phyloP scores from a whole-genome alignment of 2,797 vertebrate genomes.

The Poeciliopsis paucimaculata region DNA sequence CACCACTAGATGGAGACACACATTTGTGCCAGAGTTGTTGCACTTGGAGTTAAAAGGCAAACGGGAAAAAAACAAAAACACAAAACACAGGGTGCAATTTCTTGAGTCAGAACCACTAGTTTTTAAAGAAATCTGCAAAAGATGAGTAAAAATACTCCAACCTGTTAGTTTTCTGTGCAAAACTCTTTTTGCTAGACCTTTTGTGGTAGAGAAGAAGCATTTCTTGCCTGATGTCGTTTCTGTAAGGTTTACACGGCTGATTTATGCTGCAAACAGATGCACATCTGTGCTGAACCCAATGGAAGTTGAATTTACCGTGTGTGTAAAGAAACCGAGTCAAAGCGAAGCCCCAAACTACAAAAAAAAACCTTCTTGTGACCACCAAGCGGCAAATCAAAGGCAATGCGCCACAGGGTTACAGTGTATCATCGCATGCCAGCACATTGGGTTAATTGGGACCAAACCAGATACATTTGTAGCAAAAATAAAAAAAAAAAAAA shows the following conservation, averaged over 20 bases:
- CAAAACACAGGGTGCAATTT: slow-evolving; percentile 1
- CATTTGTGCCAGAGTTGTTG: neutral
- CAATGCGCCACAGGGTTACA: slow-evolving; percentile 46
- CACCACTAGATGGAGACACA: slow-evolving; percentile 67
- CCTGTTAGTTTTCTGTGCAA: neutral
- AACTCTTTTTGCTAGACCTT: neutral
- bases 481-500: neutral
- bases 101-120: neutral
- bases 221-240: neutral
- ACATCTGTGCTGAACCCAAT: slow-evolving; percentile 20
- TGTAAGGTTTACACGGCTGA: slow-evolving; percentile 16
- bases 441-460: slow-evolving; percentile 74
- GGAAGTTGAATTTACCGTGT: slow-evolving; percentile 30
- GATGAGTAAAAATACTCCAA: neutral
- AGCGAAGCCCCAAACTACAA: slow-evolving; percentile 53
- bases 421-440: slow-evolving; percentile 67
- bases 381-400: slow-evolving; percentile 61
- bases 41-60: slow-evolving; percentile 37
- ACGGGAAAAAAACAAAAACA: slow-evolving; percentile 9
- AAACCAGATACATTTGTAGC: slow-evolving; percentile 74
- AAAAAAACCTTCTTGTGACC: slow-evolving; percentile 56
- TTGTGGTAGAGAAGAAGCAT: neutral
- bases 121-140: neutral
- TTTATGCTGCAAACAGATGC: slow-evolving; percentile 40
- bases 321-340: slow-evolving; percentile 29